A percentile compares a stretch with the other conserved stretches of the same genome.
Evolutionary conservation across 2,797 vertebrate species (phyloP).

Genomic region (Falco novaeseelandiae): DNA sequence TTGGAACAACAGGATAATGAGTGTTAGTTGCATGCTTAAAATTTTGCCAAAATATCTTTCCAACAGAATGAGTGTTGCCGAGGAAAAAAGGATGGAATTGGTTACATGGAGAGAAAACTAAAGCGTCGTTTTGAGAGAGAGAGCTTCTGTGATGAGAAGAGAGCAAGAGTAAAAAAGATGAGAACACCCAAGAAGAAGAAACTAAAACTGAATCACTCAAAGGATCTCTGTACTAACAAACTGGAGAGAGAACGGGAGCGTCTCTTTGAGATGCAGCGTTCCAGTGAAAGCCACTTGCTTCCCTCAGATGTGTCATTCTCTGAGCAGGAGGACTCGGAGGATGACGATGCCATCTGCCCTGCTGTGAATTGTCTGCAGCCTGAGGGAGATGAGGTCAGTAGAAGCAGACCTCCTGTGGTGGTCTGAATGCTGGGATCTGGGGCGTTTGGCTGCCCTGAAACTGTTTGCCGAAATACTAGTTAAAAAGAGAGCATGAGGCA

Average conservation of each 20-base stretch:
- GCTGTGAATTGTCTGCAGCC: conserved; percentile 93
- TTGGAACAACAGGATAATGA: not conserved
- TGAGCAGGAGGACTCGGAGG: conserved; percentile 90
- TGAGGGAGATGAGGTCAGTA: conserved; percentile 93
- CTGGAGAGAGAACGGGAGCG: conserved; percentile 70
- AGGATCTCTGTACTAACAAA: conserved; percentile 77
- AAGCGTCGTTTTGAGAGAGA: conserved; percentile 90
- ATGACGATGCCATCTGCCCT: conserved; percentile 94
- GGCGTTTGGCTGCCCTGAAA: not conserved
- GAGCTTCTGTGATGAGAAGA: conserved; percentile 70
- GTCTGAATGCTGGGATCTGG: not conserved
- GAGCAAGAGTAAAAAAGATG: conserved; percentile 76
- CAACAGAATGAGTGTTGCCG: conserved; percentile 80
- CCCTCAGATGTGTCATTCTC: conserved; percentile 85
- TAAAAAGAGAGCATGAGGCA: not conserved
- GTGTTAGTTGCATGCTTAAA: not conserved
- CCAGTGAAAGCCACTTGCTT: conserved; percentile 71
- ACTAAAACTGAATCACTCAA: conserved; percentile 82
- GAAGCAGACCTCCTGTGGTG: fast-evolving
- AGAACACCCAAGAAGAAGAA: conserved; percentile 89
- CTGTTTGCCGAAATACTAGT: not conserved
- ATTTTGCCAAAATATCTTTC: not conserved
- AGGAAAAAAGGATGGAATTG: conserved; percentile 79
- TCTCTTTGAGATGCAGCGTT: conserved; percentile 64
- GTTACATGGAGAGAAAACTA: conserved; percentile 83